Percentiles rank a stretch among this genome's conserved stretches.
phyloP scores from a whole-genome alignment of 2,113 vertebrate genomes.

The Vimba vimba region DNA sequence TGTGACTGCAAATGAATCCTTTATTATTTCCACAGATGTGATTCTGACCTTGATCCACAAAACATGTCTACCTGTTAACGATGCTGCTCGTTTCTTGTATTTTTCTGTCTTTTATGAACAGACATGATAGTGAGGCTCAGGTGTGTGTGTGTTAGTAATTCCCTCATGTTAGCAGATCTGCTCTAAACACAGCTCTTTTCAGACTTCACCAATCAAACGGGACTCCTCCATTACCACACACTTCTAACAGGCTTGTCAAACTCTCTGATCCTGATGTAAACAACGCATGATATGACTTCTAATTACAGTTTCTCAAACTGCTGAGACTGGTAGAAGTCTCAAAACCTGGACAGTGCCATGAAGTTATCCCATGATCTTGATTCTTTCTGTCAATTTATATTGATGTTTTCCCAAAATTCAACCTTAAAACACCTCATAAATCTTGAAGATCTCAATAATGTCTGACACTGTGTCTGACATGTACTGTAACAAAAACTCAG shows the following conservation, averaged over 20 bases:
- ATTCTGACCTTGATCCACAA: neutral
- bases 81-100: neutral
- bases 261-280: constrained; percentile 10
- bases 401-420: neutral
- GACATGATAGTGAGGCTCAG: neutral
- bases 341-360: neutral
- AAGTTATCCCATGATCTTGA: neutral
- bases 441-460: neutral
- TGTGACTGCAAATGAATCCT: neutral
- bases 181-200: constrained; percentile 7
- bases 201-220: neutral
- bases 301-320: neutral
- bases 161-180: neutral
- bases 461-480: neutral
- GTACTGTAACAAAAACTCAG: neutral
- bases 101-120: neutral
- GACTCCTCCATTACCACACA: neutral
- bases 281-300: neutral
- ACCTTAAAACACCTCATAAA: neutral
- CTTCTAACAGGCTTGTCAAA: neutral
- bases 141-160: neutral
- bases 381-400: neutral
- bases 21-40: neutral
- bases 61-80: neutral
- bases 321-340: neutral